Evolutionary conservation across 2,113 vertebrate genomes (phyloP).

Genomic region (Cisticola juncidis): DNA sequence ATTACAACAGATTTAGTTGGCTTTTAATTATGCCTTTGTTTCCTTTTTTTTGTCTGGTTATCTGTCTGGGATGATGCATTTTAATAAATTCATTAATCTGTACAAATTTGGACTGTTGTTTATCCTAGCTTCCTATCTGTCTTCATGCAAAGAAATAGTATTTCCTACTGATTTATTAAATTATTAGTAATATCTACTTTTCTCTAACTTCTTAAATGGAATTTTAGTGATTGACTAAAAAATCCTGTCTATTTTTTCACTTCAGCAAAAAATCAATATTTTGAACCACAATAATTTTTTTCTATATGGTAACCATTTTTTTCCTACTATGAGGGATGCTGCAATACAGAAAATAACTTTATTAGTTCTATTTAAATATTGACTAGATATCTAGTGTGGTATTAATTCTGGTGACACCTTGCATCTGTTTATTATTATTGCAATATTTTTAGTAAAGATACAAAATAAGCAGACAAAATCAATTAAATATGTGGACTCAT

Average conservation of each 20-base stretch:
- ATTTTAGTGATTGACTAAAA: not conserved
- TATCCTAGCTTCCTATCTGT: not conserved
- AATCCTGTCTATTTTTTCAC: not conserved
- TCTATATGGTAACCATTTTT: not conserved
- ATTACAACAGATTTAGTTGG: slow-evolving; percentile 24
- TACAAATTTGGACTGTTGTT: not conserved
- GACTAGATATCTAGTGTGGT: not conserved
- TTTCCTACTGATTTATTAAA: not conserved
- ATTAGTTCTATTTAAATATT: not conserved
- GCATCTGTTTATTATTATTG: not conserved
- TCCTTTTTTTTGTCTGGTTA: not conserved
- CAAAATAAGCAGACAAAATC: not conserved
- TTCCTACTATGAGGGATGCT: not conserved
- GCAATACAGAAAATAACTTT: not conserved
- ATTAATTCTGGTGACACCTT: not conserved
- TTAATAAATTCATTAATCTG: slow-evolving; percentile 11
- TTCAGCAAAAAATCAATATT: not conserved
- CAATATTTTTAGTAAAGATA: not conserved
- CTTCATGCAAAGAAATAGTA: slow-evolving; percentile 10
- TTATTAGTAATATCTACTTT: not conserved
- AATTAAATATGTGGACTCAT: not conserved
- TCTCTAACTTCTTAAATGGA: not conserved
- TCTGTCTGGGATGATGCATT: not conserved
- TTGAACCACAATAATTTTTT: not conserved
- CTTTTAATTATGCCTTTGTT: slow-evolving; percentile 4